phyloP scores from a whole-genome alignment of 2,888 invertebrate genomes.

The Reticulitermes lucifugus region DNA sequence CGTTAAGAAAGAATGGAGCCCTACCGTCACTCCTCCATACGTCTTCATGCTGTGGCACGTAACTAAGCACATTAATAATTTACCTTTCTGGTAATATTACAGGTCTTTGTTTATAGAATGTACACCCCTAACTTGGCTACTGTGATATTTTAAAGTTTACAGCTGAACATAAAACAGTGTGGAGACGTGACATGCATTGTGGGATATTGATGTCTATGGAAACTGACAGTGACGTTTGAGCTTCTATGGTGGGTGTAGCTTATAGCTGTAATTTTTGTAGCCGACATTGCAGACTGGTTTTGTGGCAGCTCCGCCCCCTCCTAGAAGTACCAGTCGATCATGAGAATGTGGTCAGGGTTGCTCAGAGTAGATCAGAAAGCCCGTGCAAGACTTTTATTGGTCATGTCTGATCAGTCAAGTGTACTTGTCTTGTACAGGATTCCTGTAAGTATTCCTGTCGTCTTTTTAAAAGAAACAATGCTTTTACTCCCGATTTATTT shows the following conservation, averaged over 20 bases:
- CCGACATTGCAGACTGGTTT: slow-evolving; percentile 3
- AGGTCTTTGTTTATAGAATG: neutral
- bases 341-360: neutral
- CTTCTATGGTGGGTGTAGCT: neutral
- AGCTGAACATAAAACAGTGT: neutral
- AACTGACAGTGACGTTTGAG: neutral
- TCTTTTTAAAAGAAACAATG: too few species aligned
- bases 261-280: neutral
- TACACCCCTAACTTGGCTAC: neutral
- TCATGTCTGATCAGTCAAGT: neutral
- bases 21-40: too few species aligned
- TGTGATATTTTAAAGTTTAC: neutral
- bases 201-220: neutral
- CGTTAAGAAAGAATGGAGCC: too few species aligned
- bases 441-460: too few species aligned
- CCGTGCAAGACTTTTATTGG: neutral
- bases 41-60: too few species aligned
- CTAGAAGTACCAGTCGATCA: neutral
- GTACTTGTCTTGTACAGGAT: too few species aligned
- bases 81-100: too few species aligned
- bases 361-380: neutral
- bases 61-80: too few species aligned
- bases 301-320: neutral
- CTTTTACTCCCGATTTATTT: too few species aligned
- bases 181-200: slow-evolving; percentile 7